Evolutionary conservation across 2,888 invertebrate species (phyloP), one percentile per base, ranked within the genome.

Genomic region (Parnassius glacialis): DNA sequence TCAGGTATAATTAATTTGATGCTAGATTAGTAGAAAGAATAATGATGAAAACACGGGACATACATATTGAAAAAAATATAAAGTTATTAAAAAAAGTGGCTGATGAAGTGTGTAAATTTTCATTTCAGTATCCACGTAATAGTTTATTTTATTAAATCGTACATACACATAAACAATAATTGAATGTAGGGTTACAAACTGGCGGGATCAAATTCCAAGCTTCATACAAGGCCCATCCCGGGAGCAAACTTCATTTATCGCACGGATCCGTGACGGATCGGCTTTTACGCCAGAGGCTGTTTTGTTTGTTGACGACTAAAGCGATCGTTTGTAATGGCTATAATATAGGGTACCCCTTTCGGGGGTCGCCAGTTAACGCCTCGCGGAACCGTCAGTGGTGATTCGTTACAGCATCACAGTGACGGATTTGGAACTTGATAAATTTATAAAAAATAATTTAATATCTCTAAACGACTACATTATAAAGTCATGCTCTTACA

Each of bases 361-460:
- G 68, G 77, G 76, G 79, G 73, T 72, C 67, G 78, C 71, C 79
- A 82, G 85, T 86, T 87, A 86, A 84, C 86, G 87, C 84, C 77
- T 81, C 76, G 79, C 76, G 76, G 74, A 78, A 83, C 81, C 77
- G 80, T 81, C 81, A 78, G 80, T 76, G 82, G 78, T 75, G 80
- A 87, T 88, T 86, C 83, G 84, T 80, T 80, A 78, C 78, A 78
- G 71, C 63, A 45, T 16, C 0, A 43, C 84, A 81, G 86, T 68
- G 64, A 59, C 59, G 85, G 43, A 84, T 62, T 70, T 45, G 53
- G 60, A 16, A 20, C 9, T 57, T 51, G 34, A 34, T 34, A 12
- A 42, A 25, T 12, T 25, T 48, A 48, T 48, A 13, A 48, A 25
- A 53, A 48, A 12, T 34, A 13, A 55, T 12, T 59, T 12, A 20